Evolutionary conservation across 30 jellyfish, hydroid and myxozoan genomes (phyloP), one percentile per base, ranked within the genome.

Genomic region (Morbakka virulenta): DNA sequence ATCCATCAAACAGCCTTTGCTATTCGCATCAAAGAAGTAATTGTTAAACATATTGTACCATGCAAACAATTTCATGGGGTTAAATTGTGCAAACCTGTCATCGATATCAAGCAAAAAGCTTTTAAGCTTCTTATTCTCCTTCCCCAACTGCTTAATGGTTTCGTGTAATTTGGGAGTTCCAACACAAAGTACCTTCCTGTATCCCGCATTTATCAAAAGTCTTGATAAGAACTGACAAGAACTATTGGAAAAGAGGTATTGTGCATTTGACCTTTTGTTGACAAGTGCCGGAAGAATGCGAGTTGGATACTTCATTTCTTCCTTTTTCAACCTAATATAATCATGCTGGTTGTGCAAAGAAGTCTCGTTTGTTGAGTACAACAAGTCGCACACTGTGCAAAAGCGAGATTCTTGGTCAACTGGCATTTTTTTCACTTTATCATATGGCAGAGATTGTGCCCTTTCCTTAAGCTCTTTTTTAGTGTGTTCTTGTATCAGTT

Each of bases 161-260:
- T 90, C 97, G 68, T 76, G 94, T 4, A 90, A 17, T 50, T 95
- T 90, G 26, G 97, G 97, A 9, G 95, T 84, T 32, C 97, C 97
- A 14, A 90, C 67, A 77, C 97, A 73, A n/a, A 90, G 47, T 22
- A 90, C 71, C 23, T 61, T 90, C 23, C 78, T 86, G 83, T 34
- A 90, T 17, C 91, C 94, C 49, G 83, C 65, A 13, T 61, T 49
- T 4, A 9, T 17, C 23, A 90, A 69, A 4, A 70, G 32, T 6
- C 62, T 67, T 24, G 66, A 72, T 6, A 90, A 66, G 33, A 90
- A 71, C 2, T 57, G 4, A 69, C 88, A 67, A 9, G 95, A 62
- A 41, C 70, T 24, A 28, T 79, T 91, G 11, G 90, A 69, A 62
- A 90, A 90, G 49, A 90, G 76, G 51, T 76, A 90, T 90, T 90